Evolutionary conservation across 1,140 invertebrate genomes (phyloP), one percentile per base, ranked within the genome.

Genomic region (Paracyclopina nana): DNA sequence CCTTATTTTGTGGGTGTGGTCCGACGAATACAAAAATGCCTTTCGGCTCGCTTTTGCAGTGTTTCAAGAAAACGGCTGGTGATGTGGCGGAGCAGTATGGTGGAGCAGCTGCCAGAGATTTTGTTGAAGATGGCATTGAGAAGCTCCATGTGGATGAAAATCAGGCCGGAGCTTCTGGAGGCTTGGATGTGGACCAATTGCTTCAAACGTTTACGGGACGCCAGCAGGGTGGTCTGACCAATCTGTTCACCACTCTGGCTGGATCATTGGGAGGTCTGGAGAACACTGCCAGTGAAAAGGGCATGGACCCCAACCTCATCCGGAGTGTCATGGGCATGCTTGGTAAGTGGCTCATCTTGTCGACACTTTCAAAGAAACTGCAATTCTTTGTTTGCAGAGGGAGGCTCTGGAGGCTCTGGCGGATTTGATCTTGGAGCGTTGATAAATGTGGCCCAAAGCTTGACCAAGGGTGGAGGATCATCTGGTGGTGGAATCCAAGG

Each of bases 321-420:
- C 24, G 40, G 20, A 38, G 30, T 38, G 50, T 52, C 6, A 26
- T 52, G 12, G 43, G 40, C 25, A 44, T 52, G 34, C n/a, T 52
- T 16, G 45, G 45, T 4, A 29, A 29, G 27, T 16, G n/a, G n/a
- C n/a, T n/a, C n/a, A n/a, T n/a, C n/a, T n/a, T n/a, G n/a, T n/a
- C n/a, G n/a, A n/a, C n/a, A n/a, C n/a, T n/a, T n/a, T n/a, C n/a
- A n/a, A n/a, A n/a, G n/a, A n/a, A n/a, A n/a, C n/a, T n/a, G n/a
- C n/a, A n/a, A n/a, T n/a, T n/a, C n/a, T n/a, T n/a, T n/a, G n/a
- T n/a, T n/a, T 38, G 34, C 4, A 2, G 34, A 28, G 2, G 45
- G 45, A 27, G 25, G 45, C 3, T 24, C 11, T 1, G 42, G 24
- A 14, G 42, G 42, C n/a, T 14, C 42, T 24, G 45, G 45, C 2